A percentile compares a stretch with the other conserved stretches of the same genome.
These are phyloP conservation scores for Bursaphelenchus mucronatus DNA, from an alignment of 1,140 invertebrate species.

Conservation along the genomic window DNA sequence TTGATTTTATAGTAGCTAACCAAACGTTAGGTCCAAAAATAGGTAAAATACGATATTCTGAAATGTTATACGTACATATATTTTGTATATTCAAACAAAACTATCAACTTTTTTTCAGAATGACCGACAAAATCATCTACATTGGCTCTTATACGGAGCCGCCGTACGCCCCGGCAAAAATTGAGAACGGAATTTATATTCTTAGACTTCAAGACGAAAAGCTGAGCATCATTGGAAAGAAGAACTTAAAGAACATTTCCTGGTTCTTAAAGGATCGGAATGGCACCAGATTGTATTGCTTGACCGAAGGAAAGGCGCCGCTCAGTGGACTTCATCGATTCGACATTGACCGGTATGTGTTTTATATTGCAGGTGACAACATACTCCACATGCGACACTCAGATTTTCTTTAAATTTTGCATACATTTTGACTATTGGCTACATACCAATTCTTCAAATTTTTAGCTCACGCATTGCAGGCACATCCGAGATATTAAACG, in stretches of 20 bases:
- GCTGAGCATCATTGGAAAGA: background rate
- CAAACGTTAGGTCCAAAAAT: no score
- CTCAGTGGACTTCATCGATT: constrained; percentile 1
- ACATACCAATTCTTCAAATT: background rate
- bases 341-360: constrained; percentile 4
- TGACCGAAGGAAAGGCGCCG: constrained; percentile 1
- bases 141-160: constrained; percentile 13
- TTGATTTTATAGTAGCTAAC: no score
- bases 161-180: background rate
- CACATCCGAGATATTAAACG: background rate
- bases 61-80: no score
- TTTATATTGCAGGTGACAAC: background rate
- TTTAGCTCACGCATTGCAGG: background rate
- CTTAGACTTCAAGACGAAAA: background rate
- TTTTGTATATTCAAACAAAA: no score
- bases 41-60: no score
- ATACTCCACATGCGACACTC: no score
- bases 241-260: constrained; percentile 5
- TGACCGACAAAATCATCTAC: constrained; percentile 17
- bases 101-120: background rate
- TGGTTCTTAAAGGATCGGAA: constrained; percentile 1
- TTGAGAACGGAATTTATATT: constrained; percentile 10
- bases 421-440: background rate
- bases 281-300: constrained; percentile 1
- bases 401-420: no score